Evolutionary conservation across 64 coral and sea anemone genomes (phyloP).

Genomic region (Trachythela sp.): DNA sequence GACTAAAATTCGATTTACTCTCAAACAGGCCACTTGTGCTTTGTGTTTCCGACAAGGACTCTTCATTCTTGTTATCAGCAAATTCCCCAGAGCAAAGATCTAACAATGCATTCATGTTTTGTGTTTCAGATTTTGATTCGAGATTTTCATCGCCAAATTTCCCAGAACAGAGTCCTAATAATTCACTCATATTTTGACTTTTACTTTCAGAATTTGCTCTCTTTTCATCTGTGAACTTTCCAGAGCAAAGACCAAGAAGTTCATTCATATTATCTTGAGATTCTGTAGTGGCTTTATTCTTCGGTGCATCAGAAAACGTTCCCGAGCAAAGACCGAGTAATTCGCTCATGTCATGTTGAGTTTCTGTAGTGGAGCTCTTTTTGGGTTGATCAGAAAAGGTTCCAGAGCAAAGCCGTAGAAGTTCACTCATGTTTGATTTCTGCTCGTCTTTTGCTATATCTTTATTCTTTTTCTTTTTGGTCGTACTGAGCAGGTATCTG

Average conservation of each 20-base stretch:
- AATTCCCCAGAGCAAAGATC: too few species aligned
- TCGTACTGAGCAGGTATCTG: slow-evolving; percentile 4
- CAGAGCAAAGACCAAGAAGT: slow-evolving; percentile 64
- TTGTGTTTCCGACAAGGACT: too few species aligned
- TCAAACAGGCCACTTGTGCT: neutral
- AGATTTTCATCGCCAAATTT: slow-evolving; percentile 18
- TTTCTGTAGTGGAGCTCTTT: neutral
- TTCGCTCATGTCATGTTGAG: neutral
- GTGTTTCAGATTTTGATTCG: neutral
- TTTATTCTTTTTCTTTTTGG: slow-evolving; percentile 56
- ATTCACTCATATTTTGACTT: neutral
- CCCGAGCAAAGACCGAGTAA: neutral
- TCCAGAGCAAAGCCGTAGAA: slow-evolving; percentile 89
- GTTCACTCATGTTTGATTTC: slow-evolving; percentile 57
- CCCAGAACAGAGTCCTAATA: neutral
- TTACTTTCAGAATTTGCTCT: neutral
- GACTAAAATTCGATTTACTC: neutral
- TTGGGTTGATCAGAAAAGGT: neutral
- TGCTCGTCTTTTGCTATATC: slow-evolving; percentile 20
- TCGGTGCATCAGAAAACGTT: neutral
- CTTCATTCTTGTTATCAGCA: too few species aligned
- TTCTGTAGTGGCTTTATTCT: neutral
- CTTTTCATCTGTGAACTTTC: slow-evolving; percentile 32
- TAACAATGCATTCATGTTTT: too few species aligned
- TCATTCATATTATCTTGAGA: slow-evolving; percentile 40